phyloP scores from a whole-genome alignment of 2,113 vertebrate genomes.

The Syngnathus floridae region DNA sequence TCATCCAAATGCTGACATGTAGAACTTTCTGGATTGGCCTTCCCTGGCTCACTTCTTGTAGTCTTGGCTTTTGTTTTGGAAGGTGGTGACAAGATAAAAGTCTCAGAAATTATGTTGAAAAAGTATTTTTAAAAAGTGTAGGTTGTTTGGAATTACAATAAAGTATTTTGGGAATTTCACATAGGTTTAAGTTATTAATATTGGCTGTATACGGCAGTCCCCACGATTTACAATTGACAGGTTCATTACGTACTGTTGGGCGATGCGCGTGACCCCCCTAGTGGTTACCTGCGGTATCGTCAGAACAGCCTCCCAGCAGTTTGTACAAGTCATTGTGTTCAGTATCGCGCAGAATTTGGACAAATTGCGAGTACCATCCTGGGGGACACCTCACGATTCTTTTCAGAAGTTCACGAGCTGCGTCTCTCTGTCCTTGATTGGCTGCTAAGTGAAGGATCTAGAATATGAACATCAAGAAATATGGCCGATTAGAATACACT shows the following conservation, averaged over 20 bases:
- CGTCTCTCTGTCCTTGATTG: constrained; percentile 56
- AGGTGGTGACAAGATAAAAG: neutral
- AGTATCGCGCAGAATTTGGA: constrained; percentile 64
- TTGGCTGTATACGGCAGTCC: too few relatives aligned
- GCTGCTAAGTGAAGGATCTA: neutral
- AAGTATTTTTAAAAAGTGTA: too few relatives aligned
- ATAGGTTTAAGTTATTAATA: too few relatives aligned
- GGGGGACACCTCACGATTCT: constrained; percentile 73
- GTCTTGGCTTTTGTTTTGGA: constrained; percentile 11
- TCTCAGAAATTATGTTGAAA: neutral
- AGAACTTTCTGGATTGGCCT: constrained; percentile 9
- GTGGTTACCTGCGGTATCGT: neutral
- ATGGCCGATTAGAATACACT: neutral
- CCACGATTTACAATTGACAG: too few relatives aligned
- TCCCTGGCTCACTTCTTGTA: constrained; percentile 1
- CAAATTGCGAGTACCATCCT: constrained; percentile 82
- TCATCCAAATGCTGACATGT: neutral
- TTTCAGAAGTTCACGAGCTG: constrained; percentile 74
- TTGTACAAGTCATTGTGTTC: constrained; percentile 69
- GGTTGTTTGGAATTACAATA: too few relatives aligned
- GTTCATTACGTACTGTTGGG: too few relatives aligned
- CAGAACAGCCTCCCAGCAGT: constrained; percentile 57
- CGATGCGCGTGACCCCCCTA: neutral
- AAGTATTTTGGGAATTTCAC: too few relatives aligned
- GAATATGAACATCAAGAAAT: neutral